Evolutionary conservation across 2,888 invertebrate species (phyloP).

Genomic region (Cheilosia pagana): DNA sequence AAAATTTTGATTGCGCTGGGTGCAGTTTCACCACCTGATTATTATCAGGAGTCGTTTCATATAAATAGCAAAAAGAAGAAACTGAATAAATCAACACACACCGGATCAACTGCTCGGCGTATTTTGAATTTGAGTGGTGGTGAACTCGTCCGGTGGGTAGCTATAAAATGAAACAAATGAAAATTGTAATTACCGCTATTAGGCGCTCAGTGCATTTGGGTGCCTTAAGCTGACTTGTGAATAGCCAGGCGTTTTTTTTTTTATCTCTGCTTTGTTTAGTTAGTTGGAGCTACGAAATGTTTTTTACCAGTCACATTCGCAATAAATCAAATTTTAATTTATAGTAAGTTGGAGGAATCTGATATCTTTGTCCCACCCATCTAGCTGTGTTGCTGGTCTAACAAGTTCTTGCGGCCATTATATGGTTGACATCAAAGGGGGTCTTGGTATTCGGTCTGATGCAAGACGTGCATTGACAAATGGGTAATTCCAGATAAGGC

Average conservation of each 20-base stretch:
- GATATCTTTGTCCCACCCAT: constrained; percentile 62
- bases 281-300: constrained; percentile 12
- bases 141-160: constrained; percentile 54
- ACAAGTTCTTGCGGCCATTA: constrained; percentile 23
- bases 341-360: constrained; percentile 26
- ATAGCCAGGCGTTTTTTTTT: constrained; percentile 30
- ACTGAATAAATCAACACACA: constrained; percentile 66
- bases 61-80: constrained; percentile 61
- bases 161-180: constrained; percentile 65
- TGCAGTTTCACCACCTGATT: constrained; percentile 67
- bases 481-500: too few relatives aligned
- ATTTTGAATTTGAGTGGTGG: constrained; percentile 36
- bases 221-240: constrained; percentile 52
- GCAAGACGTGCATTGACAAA: too few relatives aligned
- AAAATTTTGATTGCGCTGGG: constrained; percentile 67
- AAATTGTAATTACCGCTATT: constrained; percentile 71
- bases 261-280: neutral
- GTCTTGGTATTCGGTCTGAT: neutral
- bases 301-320: constrained; percentile 51
- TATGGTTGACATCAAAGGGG: constrained; percentile 3
- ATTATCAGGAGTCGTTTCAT: constrained; percentile 63
- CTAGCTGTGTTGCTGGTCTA: constrained; percentile 16
- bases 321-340: constrained; percentile 70
- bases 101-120: constrained; percentile 49
- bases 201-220: constrained; percentile 47